A percentile compares a stretch with the other conserved stretches of the same genome.
Conservation (phyloP, 2,797 vertebrate species). For the Alca torda region DNA sequence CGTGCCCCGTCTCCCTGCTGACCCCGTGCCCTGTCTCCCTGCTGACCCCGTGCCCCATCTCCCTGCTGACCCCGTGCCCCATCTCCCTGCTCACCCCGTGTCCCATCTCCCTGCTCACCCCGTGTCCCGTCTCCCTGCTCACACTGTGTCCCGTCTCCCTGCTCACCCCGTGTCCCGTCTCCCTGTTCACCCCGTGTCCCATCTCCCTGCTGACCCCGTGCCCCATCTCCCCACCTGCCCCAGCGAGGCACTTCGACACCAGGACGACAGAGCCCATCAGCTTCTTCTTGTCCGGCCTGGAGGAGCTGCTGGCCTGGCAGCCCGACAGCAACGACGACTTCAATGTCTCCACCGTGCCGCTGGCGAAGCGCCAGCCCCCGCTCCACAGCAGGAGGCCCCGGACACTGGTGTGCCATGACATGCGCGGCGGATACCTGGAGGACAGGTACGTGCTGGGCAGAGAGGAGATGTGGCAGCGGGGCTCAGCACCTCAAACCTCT, state of each 20-base stretch:
- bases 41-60: too few species aligned
- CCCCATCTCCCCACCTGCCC: not conserved
- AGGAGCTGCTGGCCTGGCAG: slow-evolving; percentile 87
- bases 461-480: not conserved
- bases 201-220: not conserved
- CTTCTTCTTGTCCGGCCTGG: slow-evolving; percentile 82
- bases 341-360: slow-evolving; percentile 78
- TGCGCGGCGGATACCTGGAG: slow-evolving; percentile 93
- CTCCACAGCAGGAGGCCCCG: slow-evolving; percentile 71
- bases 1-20: too few species aligned
- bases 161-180: too few species aligned
- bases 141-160: too few species aligned
- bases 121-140: too few species aligned
- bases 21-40: too few species aligned
- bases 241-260: slow-evolving; percentile 85
- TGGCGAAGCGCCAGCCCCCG: slow-evolving; percentile 80
- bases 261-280: slow-evolving; percentile 87
- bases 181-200: too few species aligned
- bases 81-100: too few species aligned
- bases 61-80: too few species aligned
- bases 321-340: slow-evolving; percentile 79
- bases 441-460: slow-evolving; percentile 80
- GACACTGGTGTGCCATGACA: slow-evolving; percentile 93
- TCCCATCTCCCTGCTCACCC: too few species aligned
- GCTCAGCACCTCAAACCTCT: rapidly evolving